phyloP scores from a whole-genome alignment of 2,797 vertebrate genomes.

The Crypturellus tataupa region DNA sequence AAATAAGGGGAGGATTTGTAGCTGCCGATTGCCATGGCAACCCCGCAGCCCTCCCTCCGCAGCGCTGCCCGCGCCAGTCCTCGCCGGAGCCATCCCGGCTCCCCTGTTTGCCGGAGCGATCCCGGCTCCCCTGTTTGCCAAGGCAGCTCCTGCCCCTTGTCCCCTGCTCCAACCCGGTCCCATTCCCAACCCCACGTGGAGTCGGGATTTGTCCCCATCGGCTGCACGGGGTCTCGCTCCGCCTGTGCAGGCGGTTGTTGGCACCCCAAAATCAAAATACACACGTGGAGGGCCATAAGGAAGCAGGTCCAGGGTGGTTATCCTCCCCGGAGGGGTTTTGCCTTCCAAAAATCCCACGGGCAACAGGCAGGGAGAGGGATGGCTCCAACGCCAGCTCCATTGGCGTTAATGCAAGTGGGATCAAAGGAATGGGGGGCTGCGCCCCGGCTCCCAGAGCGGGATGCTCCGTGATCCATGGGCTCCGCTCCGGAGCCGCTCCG shows the following conservation, averaged over 20 bases:
- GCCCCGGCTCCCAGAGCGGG: too few species aligned
- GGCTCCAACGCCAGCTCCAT: background rate
- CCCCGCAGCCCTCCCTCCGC: background rate
- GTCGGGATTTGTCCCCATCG: rapidly evolving
- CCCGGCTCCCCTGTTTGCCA: background rate
- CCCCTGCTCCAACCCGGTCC: background rate
- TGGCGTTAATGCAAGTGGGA: background rate
- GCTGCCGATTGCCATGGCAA: constrained; percentile 71
- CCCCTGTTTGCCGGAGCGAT: background rate
- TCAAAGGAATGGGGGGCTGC: background rate
- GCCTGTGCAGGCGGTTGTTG: rapidly evolving
- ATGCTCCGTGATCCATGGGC: background rate
- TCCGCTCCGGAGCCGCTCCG: background rate
- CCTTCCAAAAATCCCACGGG: background rate
- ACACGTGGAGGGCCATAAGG: rapidly evolving
- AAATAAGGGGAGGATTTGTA: constrained; percentile 62
- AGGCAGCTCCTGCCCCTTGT: rapidly evolving
- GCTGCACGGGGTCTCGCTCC: background rate
- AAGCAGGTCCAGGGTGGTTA: background rate
- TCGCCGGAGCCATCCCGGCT: background rate
- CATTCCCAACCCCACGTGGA: rapidly evolving
- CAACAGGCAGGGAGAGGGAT: rapidly evolving
- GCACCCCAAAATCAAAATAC: rapidly evolving
- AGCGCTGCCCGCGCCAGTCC: background rate
- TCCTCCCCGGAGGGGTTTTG: background rate